These are phyloP conservation scores for Arctocebus calabarensis DNA, from an alignment of 2,797 vertebrate genomes.

Conservation along the genomic window DNA sequence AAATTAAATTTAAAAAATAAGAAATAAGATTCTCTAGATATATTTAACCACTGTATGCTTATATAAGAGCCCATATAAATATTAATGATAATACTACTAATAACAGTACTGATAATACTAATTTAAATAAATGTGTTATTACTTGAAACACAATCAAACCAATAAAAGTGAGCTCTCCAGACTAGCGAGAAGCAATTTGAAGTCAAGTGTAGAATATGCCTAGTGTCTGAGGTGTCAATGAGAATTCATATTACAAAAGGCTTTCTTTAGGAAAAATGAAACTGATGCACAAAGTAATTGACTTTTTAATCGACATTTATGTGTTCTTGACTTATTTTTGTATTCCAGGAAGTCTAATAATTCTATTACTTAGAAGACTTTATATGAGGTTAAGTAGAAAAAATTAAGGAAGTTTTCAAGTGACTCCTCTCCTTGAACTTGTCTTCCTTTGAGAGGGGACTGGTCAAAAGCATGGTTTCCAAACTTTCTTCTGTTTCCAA, in stretches of 20 bases:
- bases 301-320: not conserved
- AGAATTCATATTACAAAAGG: not conserved
- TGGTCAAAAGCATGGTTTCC: accelerated
- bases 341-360: not conserved
- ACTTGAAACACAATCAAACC: not conserved
- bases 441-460: not conserved
- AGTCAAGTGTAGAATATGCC: accelerated
- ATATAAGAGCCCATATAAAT: not conserved
- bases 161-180: not conserved
- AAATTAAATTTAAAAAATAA: not conserved
- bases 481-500: not conserved
- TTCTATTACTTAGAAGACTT: not conserved
- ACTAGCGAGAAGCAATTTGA: not conserved
- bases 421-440: not conserved
- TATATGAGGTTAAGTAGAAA: not conserved
- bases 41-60: not conserved
- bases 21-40: not conserved
- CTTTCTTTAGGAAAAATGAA: not conserved
- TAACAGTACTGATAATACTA: not conserved
- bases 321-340: not conserved
- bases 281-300: not conserved
- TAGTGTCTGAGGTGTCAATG: not conserved
- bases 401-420: not conserved
- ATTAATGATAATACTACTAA: not conserved
- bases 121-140: not conserved